phyloP scores from a whole-genome alignment of 2,888 invertebrate genomes.

The Aspidiotus rigidus region DNA sequence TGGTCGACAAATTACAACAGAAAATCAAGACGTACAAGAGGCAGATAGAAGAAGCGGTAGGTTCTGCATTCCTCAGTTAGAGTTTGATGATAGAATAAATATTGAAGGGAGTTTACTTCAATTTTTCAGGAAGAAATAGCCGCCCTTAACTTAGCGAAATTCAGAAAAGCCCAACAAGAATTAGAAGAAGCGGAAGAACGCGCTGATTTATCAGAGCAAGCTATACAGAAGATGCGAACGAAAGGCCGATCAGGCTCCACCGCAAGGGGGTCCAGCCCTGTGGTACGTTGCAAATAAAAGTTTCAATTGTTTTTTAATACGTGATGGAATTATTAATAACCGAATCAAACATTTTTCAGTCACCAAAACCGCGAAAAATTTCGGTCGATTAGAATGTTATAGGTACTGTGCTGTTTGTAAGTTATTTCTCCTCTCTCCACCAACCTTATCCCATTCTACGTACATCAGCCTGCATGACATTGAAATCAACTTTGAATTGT shows the following conservation, averaged over 20 bases:
- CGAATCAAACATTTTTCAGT: constrained; percentile 28
- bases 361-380: constrained; percentile 36
- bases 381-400: constrained; percentile 10
- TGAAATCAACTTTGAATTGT: too few species aligned
- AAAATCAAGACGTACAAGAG: constrained; percentile 99
- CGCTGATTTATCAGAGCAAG: constrained; percentile 92
- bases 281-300: constrained; percentile 54
- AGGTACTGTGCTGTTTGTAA: constrained; percentile 18
- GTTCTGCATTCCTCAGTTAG: constrained; percentile 38
- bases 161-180: constrained; percentile 93
- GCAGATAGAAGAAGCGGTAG: constrained; percentile 94
- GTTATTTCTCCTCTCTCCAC: not conserved
- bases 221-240: constrained; percentile 94
- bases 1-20: constrained; percentile 98
- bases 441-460: too few species aligned
- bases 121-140: constrained; percentile 72
- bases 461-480: too few species aligned
- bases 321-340: too few species aligned
- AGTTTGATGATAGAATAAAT: not conserved
- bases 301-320: too few species aligned
- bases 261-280: constrained; percentile 83
- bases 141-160: constrained; percentile 95
- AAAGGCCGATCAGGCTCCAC: constrained; percentile 87
- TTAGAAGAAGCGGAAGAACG: constrained; percentile 95
- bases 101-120: not conserved